Conservation (phyloP, 1,140 invertebrate genomes). For the Solen grandis region DNA sequence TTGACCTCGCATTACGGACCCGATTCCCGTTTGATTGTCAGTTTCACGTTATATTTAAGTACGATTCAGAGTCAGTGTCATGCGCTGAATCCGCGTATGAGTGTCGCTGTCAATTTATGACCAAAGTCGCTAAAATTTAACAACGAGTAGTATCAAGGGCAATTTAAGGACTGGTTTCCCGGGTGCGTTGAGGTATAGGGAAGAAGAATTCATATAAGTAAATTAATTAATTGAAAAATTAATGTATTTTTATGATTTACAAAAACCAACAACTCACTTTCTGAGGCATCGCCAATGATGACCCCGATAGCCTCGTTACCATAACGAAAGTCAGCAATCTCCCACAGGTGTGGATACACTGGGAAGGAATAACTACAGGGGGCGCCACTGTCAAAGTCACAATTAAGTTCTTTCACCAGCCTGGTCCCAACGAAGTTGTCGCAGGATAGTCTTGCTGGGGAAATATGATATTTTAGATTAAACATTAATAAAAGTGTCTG, state of each 20-base stretch:
- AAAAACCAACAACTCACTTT: neutral
- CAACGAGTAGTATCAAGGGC: neutral
- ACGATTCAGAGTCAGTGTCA: neutral
- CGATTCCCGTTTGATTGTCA: too few relatives aligned
- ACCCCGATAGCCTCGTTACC: slow-evolving; percentile 20
- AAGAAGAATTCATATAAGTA: neutral
- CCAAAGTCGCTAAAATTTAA: neutral
- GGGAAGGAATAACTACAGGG: slow-evolving; percentile 12
- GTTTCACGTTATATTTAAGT: neutral
- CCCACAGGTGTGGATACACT: slow-evolving; percentile 35
- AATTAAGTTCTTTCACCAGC: slow-evolving; percentile 3
- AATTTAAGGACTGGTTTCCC: neutral
- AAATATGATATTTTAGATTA: too few relatives aligned
- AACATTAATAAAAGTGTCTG: slow-evolving; percentile 2
- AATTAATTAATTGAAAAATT: neutral
- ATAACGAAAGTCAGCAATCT: slow-evolving; percentile 14
- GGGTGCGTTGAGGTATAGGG: neutral
- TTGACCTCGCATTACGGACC: too few relatives aligned
- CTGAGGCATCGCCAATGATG: slow-evolving; percentile 7
- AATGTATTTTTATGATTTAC: neutral
- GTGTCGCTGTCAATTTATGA: too few relatives aligned
- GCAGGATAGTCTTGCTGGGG: slow-evolving; percentile 24
- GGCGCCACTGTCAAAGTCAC: slow-evolving; percentile 37
- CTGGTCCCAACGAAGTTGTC: neutral
- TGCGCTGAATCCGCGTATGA: neutral